These are phyloP conservation scores for Globia sparganii DNA, from an alignment of 2,888 invertebrate genomes.

Conservation along the genomic window DNA sequence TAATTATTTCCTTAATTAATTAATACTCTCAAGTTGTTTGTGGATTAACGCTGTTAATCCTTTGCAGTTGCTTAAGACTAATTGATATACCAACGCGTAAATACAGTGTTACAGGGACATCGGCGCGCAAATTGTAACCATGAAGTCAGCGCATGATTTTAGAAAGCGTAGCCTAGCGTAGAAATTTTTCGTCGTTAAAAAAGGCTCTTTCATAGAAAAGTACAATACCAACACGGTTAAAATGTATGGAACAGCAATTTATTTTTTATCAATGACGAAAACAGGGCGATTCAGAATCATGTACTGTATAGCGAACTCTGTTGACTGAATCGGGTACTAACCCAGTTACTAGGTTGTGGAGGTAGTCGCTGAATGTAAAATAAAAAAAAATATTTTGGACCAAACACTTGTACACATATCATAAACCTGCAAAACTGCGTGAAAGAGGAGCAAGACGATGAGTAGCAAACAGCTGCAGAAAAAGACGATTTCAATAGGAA, in stretches of 20 bases:
- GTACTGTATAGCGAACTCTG: neutral
- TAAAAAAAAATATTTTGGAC: neutral
- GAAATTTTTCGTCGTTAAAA: neutral
- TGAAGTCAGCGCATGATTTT: neutral
- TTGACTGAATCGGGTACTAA: neutral
- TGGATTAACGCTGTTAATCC: slow-evolving; percentile 30
- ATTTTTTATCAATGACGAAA: too few species aligned
- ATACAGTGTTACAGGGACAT: neutral
- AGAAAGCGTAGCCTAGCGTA: neutral
- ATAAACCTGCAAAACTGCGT: too few species aligned
- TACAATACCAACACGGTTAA: neutral
- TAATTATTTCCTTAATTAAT: slow-evolving; percentile 32
- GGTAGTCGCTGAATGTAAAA: too few species aligned
- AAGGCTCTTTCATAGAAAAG: neutral
- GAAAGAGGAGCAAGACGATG: neutral
- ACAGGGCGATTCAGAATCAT: too few species aligned
- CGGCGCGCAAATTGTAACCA: neutral
- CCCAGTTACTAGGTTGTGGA: too few species aligned
- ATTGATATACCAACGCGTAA: slow-evolving; percentile 4
- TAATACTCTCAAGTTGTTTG: slow-evolving; percentile 28
- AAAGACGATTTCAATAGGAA: neutral
- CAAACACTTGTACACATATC: too few species aligned
- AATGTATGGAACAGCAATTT: too few species aligned
- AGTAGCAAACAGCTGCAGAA: neutral
- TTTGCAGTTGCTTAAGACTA: slow-evolving; percentile 16